phyloP scores from a whole-genome alignment of 2,113 vertebrate species.

The Myocastor coypus region DNA sequence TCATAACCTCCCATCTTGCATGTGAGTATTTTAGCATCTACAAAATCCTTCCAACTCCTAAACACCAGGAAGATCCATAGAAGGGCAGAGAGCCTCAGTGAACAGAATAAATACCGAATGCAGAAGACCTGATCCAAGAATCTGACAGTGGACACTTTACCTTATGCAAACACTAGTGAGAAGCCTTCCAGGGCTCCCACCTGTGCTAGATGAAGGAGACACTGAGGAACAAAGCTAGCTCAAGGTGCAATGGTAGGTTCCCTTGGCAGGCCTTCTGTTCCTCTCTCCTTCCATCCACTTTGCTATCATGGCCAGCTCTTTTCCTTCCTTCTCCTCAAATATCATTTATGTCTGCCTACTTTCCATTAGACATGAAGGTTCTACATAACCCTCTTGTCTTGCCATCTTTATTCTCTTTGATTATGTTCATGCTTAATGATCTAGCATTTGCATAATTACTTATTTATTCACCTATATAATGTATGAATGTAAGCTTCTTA shows the following conservation, averaged over 20 bases:
- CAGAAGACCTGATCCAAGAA: rapidly evolving
- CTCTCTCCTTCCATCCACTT: rapidly evolving
- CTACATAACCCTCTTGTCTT: rapidly evolving
- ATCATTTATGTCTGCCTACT: not conserved
- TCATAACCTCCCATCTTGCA: not conserved
- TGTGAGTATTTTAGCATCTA: not conserved
- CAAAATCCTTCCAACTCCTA: no score
- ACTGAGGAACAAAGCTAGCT: not conserved
- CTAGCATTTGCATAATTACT: not conserved
- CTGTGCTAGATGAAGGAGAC: not conserved
- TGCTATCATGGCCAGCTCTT: not conserved
- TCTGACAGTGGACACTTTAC: not conserved
- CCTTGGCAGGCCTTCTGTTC: not conserved
- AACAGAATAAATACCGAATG: rapidly evolving
- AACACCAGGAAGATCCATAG: not conserved
- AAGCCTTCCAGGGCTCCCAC: not conserved
- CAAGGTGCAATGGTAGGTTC: not conserved
- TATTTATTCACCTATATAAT: not conserved
- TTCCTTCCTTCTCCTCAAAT: not conserved
- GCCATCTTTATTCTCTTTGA: not conserved
- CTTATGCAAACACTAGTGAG: rapidly evolving
- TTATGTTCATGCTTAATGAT: not conserved
- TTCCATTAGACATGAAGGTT: not conserved
- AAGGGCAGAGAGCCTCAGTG: not conserved
- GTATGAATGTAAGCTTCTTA: not conserved